These are phyloP conservation scores for Caenorhabditis imperialis DNA, from an alignment of 2,888 invertebrate species.

Conservation along the genomic window DNA sequence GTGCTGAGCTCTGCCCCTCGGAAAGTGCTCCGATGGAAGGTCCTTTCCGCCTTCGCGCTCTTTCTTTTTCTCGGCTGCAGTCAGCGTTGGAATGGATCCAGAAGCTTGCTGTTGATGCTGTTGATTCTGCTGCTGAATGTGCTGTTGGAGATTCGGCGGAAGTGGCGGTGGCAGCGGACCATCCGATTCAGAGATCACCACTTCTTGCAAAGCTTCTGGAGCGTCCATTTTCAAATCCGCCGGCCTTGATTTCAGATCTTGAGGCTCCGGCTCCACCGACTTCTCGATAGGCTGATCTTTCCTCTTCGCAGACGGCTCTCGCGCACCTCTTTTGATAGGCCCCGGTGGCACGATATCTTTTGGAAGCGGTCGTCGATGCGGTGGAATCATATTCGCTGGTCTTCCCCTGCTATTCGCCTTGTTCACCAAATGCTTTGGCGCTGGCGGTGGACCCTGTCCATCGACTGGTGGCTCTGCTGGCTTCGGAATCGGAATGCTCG, in stretches of 20 bases:
- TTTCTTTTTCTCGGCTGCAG: constrained; percentile 4
- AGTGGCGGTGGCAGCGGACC: constrained; percentile 5
- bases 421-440: constrained; percentile 32
- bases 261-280: too few relatives aligned
- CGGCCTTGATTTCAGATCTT: too few relatives aligned
- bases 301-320: background rate
- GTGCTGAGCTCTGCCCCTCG: constrained; percentile 51
- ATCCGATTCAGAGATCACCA: background rate
- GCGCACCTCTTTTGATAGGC: constrained; percentile 5
- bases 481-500: background rate
- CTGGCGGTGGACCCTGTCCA: constrained; percentile 30
- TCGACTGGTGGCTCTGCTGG: background rate
- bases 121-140: constrained; percentile 1
- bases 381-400: constrained; percentile 33
- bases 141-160: constrained; percentile 12
- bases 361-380: constrained; percentile 47
- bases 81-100: background rate
- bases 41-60: constrained; percentile 51
- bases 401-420: constrained; percentile 31
- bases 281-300: too few relatives aligned
- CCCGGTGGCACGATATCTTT: constrained; percentile 49
- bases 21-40: constrained; percentile 55
- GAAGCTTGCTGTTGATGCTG: background rate
- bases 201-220: constrained; percentile 1
- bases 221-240: too few relatives aligned